Conservation (phyloP, 2,888 invertebrate species). For the Pilophorus perplexus region DNA sequence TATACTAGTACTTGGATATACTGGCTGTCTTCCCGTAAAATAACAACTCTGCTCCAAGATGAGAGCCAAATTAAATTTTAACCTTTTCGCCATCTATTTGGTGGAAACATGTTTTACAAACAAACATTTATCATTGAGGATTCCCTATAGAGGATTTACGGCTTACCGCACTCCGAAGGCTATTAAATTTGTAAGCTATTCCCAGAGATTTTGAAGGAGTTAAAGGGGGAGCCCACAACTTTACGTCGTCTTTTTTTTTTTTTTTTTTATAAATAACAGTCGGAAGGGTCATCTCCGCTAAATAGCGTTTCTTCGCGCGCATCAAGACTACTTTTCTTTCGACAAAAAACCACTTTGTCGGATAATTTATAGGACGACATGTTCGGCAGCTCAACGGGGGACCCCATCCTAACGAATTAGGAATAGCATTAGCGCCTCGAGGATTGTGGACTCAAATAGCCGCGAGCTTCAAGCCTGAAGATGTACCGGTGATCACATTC, state of each 20-base stretch:
- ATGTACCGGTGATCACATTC: too few species aligned
- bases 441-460: too few species aligned
- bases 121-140: conserved; percentile 17
- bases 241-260: not conserved
- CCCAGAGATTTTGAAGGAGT: conserved; percentile 11
- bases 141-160: conserved; percentile 16
- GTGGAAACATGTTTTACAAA: conserved; percentile 33
- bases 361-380: conserved; percentile 30
- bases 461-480: too few species aligned
- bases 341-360: conserved; percentile 21
- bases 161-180: conserved; percentile 14
- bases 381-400: conserved; percentile 38
- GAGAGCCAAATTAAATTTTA: conserved; percentile 15
- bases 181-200: conserved; percentile 19
- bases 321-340: conserved; percentile 25
- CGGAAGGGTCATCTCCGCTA: conserved; percentile 19
- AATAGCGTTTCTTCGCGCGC: conserved; percentile 30
- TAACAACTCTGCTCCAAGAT: conserved; percentile 1
- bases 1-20: too few species aligned
- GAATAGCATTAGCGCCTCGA: conserved; percentile 20
- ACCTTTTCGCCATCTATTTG: conserved; percentile 7
- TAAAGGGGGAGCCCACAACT: not conserved
- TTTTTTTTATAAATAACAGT: conserved; percentile 10
- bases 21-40: too few species aligned
- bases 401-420: conserved; percentile 16